phyloP scores from a whole-genome alignment of 2,113 vertebrate genomes.

The Pygoscelis antarcticus region DNA sequence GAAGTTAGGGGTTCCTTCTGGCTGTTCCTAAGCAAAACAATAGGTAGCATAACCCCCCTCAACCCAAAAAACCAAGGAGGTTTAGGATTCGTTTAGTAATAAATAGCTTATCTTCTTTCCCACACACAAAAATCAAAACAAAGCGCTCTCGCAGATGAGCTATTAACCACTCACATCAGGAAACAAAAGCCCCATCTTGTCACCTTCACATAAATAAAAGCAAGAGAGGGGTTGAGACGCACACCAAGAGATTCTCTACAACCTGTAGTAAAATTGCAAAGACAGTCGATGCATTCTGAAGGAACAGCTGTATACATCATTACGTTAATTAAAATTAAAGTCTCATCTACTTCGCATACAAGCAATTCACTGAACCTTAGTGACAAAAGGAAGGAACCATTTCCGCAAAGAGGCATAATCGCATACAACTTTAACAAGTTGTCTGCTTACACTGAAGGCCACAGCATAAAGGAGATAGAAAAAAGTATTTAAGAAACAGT shows the following conservation, averaged over 20 bases:
- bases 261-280: slow-evolving; percentile 5
- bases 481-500: slow-evolving; percentile 1
- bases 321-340: slow-evolving; percentile 73
- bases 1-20: background rate
- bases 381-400: slow-evolving; percentile 30
- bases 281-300: background rate
- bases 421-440: background rate
- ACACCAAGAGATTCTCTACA: slow-evolving; percentile 30
- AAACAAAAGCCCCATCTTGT: slow-evolving; percentile 55
- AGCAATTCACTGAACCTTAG: slow-evolving; percentile 34
- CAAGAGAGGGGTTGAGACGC: background rate
- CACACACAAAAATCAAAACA: background rate
- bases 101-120: background rate
- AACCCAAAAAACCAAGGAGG: background rate
- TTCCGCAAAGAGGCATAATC: background rate
- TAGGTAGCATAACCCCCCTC: background rate
- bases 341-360: slow-evolving; percentile 39
- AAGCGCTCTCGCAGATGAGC: background rate
- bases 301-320: slow-evolving; percentile 68
- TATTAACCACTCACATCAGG: background rate
- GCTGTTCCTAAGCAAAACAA: background rate
- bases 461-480: background rate
- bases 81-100: slow-evolving; percentile 8
- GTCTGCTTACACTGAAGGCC: background rate
- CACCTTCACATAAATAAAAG: slow-evolving; percentile 26